Evolutionary conservation across 2,797 vertebrate genomes (phyloP).

Genomic region (Enteromius radiatus): DNA sequence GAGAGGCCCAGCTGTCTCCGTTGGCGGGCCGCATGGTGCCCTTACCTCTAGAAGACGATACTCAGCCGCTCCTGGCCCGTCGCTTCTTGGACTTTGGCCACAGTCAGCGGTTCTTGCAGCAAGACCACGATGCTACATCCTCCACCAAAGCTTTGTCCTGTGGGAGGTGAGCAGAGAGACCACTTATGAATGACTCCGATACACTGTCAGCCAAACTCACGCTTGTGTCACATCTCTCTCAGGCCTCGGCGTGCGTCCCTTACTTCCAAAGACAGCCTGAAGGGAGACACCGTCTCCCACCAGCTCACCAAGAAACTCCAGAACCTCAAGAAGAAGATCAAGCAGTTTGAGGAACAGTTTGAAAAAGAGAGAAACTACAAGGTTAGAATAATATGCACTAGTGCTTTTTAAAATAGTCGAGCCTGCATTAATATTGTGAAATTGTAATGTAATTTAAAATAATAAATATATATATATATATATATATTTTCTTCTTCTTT

Average conservation of each 20-base stretch:
- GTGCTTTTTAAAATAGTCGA: background rate
- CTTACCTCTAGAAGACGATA: conserved; percentile 86
- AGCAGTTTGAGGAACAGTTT: conserved; percentile 97
- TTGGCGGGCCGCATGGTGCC: conserved; percentile 93
- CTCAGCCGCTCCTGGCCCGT: conserved; percentile 85
- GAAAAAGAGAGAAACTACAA: conserved; percentile 95
- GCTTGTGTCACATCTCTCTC: conserved; percentile 1
- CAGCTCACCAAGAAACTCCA: conserved; percentile 97
- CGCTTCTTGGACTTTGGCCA: conserved; percentile 94
- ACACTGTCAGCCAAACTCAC: background rate
- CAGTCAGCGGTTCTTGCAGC: conserved; percentile 92
- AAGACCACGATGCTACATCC: conserved; percentile 85
- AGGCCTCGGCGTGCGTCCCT: conserved; percentile 92
- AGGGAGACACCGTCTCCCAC: conserved; percentile 88
- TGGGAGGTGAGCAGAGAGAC: conserved; percentile 77
- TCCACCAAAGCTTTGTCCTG: conserved; percentile 89
- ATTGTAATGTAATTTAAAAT: too few relatives aligned
- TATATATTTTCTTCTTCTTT: too few relatives aligned
- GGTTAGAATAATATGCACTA: conserved; percentile 68
- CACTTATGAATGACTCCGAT: background rate
- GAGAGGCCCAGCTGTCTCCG: conserved; percentile 95
- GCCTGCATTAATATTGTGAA: too few relatives aligned
- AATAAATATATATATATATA: too few relatives aligned
- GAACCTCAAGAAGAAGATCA: conserved; percentile 94
- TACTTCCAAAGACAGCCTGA: conserved; percentile 89